A percentile compares a stretch with the other conserved stretches of the same genome.
These are phyloP conservation scores for Actinemys pallida DNA, from an alignment of 2,113 vertebrate species.

Conservation along the genomic window DNA sequence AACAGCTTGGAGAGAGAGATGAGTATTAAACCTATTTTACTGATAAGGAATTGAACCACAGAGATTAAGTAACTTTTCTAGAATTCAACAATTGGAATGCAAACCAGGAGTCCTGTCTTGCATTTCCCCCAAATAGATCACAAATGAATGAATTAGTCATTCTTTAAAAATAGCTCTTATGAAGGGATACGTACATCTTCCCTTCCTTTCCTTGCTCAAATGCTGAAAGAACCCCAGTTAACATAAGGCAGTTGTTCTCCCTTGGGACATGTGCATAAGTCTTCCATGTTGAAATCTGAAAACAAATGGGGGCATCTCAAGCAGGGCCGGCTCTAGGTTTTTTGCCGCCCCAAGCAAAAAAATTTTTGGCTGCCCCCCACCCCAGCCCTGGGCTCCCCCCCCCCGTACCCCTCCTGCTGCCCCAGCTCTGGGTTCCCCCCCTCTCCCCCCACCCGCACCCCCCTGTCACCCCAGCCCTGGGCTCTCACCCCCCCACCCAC, in stretches of 20 bases:
- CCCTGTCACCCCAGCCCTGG: too few species aligned
- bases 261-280: neutral
- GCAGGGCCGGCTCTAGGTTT: too few species aligned
- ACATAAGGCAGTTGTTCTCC: neutral
- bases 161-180: neutral
- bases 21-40: neutral
- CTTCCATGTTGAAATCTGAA: neutral
- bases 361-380: too few species aligned
- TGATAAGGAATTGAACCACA: slow-evolving; percentile 9
- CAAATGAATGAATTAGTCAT: neutral
- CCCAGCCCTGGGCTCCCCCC: too few species aligned
- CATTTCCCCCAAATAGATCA: neutral
- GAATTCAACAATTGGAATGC: neutral
- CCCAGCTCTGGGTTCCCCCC: too few species aligned
- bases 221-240: neutral
- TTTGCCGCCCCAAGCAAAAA: too few species aligned
- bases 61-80: neutral
- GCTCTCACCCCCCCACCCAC: too few species aligned
- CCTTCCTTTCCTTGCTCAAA: neutral
- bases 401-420: too few species aligned
- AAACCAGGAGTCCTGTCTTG: neutral
- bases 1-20: neutral
- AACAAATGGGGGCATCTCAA: neutral
- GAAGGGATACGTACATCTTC: neutral
- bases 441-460: too few species aligned